Evolutionary conservation across 2,888 invertebrate species (phyloP), one percentile per base, ranked within the genome.

Genomic region (Flabesymbios commensalis): DNA sequence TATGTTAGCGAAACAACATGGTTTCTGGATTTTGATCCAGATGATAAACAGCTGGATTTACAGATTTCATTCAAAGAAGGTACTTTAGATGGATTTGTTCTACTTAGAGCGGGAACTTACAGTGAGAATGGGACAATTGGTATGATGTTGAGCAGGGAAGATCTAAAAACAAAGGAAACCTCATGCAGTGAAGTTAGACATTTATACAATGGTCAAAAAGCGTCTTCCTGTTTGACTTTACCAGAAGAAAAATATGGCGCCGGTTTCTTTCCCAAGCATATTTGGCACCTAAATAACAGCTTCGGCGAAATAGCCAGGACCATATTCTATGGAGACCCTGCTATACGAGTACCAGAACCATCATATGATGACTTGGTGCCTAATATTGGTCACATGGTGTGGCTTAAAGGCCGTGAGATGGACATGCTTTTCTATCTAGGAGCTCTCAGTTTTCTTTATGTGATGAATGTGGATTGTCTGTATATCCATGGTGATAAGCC

Each of bases 371-470:
- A 61, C 1, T 64, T 65, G 4, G 76, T 79, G 28, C 78, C 78
- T 5, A 76, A 75, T 57, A 75, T 78, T 10, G 75, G 75, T 5
- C 80, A 80, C 62, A 76, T 78, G 63, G 73, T 78, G 5, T 79
- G 79, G 78, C 71, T 77, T 59, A 74, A 74, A 0, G 65, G 64
- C 4, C 66, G 69, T 19, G 60, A 69, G 24, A 72, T 79, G 72
- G 71, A 74, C 32, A 77, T 75, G 59, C 68, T 75, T 39, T 77
- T 77, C 74, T 79, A 76, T 65, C 65, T 79, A 3, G 77, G 77
- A 56, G 70, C 76, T 14, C 56, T 77, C 3, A 78, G 78, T 60
- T 66, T 75, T 3, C 65, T 79, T 1, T 72, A 72, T 49, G 72
- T 79, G 22, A 59, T 75, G 7, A 71, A 75, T 43, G 72, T 77